Evolutionary conservation across 2,888 invertebrate species (phyloP).

Genomic region (Graphium colonna): DNA sequence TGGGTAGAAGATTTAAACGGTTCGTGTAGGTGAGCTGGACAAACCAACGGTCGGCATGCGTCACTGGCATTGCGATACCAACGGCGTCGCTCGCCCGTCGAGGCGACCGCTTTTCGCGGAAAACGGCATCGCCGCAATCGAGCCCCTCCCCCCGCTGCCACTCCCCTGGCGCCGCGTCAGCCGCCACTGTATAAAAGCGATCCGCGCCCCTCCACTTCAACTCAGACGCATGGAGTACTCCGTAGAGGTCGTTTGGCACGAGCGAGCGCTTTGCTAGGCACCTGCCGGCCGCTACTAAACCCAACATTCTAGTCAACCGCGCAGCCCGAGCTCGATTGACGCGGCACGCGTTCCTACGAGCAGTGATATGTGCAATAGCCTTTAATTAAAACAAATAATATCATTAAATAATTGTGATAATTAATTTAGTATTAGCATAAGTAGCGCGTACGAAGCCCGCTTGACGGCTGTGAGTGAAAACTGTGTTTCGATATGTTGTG

Average conservation of each 20-base stretch:
- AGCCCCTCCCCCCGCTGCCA: conserved; percentile 30
- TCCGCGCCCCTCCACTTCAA: conserved; percentile 71
- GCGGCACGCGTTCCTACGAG: conserved; percentile 78
- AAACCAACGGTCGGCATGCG: conserved; percentile 64
- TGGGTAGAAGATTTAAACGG: conserved; percentile 33
- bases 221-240: conserved; percentile 81
- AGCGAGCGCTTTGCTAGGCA: conserved; percentile 81
- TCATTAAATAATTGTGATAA: conserved; percentile 69
- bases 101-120: conserved; percentile 74
- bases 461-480: conserved; percentile 77
- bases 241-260: conserved; percentile 82
- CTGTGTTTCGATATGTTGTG: conserved; percentile 73
- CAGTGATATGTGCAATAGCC: conserved; percentile 80
- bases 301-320: conserved; percentile 77
- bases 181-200: conserved; percentile 68
- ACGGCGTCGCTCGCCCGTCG: conserved; percentile 53
- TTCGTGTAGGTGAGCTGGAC: conserved; percentile 42
- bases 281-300: conserved; percentile 78
- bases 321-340: conserved; percentile 73
- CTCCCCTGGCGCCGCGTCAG: conserved; percentile 58
- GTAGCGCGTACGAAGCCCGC: conserved; percentile 61
- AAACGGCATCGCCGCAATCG: conserved; percentile 62
- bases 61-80: conserved; percentile 58
- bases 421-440: conserved; percentile 75
- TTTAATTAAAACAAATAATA: conserved; percentile 35